Conservation (phyloP, 1,140 invertebrate genomes). For the Calephelis nemesis region DNA sequence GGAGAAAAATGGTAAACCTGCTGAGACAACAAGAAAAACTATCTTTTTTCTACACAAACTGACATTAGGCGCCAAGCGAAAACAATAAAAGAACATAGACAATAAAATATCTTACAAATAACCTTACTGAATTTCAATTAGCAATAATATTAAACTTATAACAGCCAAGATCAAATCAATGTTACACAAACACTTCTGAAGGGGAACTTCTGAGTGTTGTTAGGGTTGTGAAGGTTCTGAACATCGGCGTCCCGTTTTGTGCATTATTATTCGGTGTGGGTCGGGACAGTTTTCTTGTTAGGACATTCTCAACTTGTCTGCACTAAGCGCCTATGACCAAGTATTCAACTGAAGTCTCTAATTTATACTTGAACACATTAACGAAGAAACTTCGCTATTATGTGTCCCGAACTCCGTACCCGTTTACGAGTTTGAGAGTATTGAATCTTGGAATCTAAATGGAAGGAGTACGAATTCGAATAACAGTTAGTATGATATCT, state of each 20-base stretch:
- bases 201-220: slow-evolving; percentile 42
- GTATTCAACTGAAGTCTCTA: slow-evolving; percentile 29
- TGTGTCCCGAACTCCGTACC: slow-evolving; percentile 33
- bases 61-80: too few species aligned
- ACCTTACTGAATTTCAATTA: too few species aligned
- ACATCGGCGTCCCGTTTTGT: slow-evolving; percentile 31
- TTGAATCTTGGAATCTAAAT: slow-evolving; percentile 4
- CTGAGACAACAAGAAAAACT: too few species aligned
- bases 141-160: background rate
- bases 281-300: slow-evolving; percentile 52
- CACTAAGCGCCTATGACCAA: slow-evolving; percentile 33
- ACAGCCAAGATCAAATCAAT: slow-evolving; percentile 16
- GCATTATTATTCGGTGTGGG: slow-evolving; percentile 48
- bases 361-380: slow-evolving; percentile 49
- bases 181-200: slow-evolving; percentile 34
- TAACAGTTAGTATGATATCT: too few species aligned
- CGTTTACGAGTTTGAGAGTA: slow-evolving; percentile 13
- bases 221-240: slow-evolving; percentile 34
- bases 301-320: slow-evolving; percentile 40
- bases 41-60: too few species aligned
- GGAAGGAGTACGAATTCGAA: too few species aligned
- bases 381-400: slow-evolving; percentile 30
- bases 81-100: too few species aligned
- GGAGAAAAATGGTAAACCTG: too few species aligned
- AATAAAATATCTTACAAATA: too few species aligned